Conservation (phyloP, 1,140 invertebrate genomes). For the Agrilus planipennis region DNA sequence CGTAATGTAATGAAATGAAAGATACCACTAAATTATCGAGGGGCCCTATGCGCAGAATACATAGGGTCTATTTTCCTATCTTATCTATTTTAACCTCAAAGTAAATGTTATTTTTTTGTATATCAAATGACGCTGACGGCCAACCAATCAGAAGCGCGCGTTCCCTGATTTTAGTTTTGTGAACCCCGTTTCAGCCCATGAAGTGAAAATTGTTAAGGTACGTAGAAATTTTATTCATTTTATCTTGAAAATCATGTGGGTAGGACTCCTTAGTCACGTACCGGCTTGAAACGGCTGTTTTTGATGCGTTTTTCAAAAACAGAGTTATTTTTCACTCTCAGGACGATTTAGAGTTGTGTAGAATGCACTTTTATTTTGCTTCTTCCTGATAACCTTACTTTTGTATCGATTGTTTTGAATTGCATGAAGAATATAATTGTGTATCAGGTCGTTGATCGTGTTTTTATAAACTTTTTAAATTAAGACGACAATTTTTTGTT, state of each 20-base stretch:
- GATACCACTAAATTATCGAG: neutral
- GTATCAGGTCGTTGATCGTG: too few species aligned
- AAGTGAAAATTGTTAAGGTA: conserved; percentile 35
- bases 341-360: neutral
- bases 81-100: conserved; percentile 24
- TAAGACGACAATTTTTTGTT: neutral
- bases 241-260: conserved; percentile 30
- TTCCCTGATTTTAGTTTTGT: conserved; percentile 30
- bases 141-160: conserved; percentile 27
- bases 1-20: neutral
- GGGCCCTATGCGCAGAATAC: neutral
- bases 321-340: neutral
- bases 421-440: too few species aligned
- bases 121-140: conserved; percentile 32
- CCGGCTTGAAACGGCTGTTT: conserved; percentile 12
- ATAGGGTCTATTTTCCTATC: conserved; percentile 15
- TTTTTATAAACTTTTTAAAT: too few species aligned
- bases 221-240: conserved; percentile 37
- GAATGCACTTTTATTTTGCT: neutral
- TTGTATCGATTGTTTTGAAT: conserved; percentile 33
- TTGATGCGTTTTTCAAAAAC: conserved; percentile 15
- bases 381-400: conserved; percentile 31
- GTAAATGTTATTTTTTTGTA: conserved; percentile 31
- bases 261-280: conserved; percentile 16
- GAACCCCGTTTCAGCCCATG: conserved; percentile 32